phyloP scores from a whole-genome alignment of 37 sponge, comb jelly and placozoan species.

The Oopsacas minuta region DNA sequence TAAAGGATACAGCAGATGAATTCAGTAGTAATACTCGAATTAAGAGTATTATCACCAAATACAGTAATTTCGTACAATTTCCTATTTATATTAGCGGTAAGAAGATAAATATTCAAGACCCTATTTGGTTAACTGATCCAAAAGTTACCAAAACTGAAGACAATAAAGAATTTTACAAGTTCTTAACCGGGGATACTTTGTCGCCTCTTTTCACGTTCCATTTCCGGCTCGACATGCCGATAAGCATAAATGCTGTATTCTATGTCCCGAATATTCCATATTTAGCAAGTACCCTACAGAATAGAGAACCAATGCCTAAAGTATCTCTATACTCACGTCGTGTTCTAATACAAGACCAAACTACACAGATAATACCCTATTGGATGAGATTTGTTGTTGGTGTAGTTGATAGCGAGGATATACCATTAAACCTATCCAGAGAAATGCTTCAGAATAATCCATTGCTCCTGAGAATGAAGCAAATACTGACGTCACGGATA shows the following conservation, averaged over 20 bases:
- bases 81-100: conserved; percentile 34
- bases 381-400: conserved; percentile 42
- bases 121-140: conserved; percentile 27
- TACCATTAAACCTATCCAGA: conserved; percentile 37
- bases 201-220: conserved; percentile 39
- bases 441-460: conserved; percentile 38
- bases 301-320: conserved; percentile 21
- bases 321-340: conserved; percentile 31
- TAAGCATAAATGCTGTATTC: conserved; percentile 30
- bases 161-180: conserved; percentile 34
- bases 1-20: conserved; percentile 34
- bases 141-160: conserved; percentile 22
- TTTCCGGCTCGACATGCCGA: conserved; percentile 30
- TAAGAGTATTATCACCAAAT: conserved; percentile 31
- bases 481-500: not conserved
- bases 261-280: conserved; percentile 33
- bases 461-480: conserved; percentile 17
- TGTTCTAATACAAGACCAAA: conserved; percentile 34
- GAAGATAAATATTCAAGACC: conserved; percentile 36
- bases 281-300: not conserved
- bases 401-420: conserved; percentile 53
- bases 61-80: conserved; percentile 47
- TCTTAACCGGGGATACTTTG: conserved; percentile 21
- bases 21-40: conserved; percentile 23
- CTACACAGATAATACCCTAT: conserved; percentile 21